Evolutionary conservation across 2,888 invertebrate genomes (phyloP).

Genomic region (Ennomos fuscantarius): DNA sequence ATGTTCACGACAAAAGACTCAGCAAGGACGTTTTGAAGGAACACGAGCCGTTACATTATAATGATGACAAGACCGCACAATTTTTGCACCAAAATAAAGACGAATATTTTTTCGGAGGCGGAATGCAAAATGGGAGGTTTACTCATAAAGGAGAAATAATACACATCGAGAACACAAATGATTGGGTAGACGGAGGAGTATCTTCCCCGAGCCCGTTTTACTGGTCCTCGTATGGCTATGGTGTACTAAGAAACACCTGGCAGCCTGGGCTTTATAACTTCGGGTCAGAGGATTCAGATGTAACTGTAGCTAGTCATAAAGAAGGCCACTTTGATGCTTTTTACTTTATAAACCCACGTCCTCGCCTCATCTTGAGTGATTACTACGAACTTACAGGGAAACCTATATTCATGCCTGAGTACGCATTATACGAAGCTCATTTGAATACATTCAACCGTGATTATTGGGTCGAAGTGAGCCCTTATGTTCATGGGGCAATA

Average conservation of each 20-base stretch:
- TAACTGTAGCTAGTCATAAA: slow-evolving; percentile 55
- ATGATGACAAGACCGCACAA: slow-evolving; percentile 54
- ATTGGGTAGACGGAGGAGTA: slow-evolving; percentile 73
- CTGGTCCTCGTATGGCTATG: slow-evolving; percentile 76
- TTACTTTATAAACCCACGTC: slow-evolving; percentile 64
- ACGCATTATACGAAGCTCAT: slow-evolving; percentile 76
- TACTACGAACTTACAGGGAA: slow-evolving; percentile 75
- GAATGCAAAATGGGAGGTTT: slow-evolving; percentile 79
- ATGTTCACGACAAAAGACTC: slow-evolving; percentile 60
- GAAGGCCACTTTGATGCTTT: slow-evolving; percentile 69
- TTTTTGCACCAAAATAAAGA: slow-evolving; percentile 56
- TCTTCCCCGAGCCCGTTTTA: slow-evolving; percentile 76
- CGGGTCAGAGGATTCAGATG: slow-evolving; percentile 48
- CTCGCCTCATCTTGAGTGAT: slow-evolving; percentile 66
- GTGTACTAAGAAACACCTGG: slow-evolving; percentile 75
- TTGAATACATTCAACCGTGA: slow-evolving; percentile 77
- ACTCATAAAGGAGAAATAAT: slow-evolving; percentile 72
- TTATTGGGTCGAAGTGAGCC: slow-evolving; percentile 71
- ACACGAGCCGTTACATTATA: slow-evolving; percentile 57
- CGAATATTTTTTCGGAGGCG: slow-evolving; percentile 76
- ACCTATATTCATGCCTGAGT: slow-evolving; percentile 74
- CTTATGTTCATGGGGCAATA: slow-evolving; percentile 57
- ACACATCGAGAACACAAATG: slow-evolving; percentile 67
- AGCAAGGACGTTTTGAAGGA: slow-evolving; percentile 67
- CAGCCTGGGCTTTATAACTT: slow-evolving; percentile 72